Conservation (phyloP, 2,888 invertebrate species). For the Parapristionchus giblindavisi region DNA sequence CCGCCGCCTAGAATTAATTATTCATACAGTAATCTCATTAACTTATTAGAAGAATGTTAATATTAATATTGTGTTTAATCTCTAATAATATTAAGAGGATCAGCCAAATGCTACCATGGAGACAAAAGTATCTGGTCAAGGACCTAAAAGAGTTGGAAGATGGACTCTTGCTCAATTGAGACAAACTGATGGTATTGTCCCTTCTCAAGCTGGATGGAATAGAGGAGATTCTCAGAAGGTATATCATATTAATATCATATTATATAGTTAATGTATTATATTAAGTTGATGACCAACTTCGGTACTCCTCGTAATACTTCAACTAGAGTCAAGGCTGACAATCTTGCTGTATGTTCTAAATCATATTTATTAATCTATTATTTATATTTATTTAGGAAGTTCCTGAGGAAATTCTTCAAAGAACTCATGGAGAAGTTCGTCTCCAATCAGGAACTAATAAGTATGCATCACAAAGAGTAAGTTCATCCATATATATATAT, state of each 20-base stretch:
- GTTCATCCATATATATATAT: constrained; percentile 4
- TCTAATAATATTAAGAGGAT: constrained; percentile 45
- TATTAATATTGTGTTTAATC: background rate
- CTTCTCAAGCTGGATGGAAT: constrained; percentile 70
- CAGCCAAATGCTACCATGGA: constrained; percentile 69
- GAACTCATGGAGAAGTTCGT: constrained; percentile 68
- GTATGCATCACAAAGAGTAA: constrained; percentile 51
- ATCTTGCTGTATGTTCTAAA: constrained; percentile 54
- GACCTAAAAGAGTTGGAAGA: constrained; percentile 65
- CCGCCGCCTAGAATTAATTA: constrained; percentile 4
- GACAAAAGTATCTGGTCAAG: constrained; percentile 67
- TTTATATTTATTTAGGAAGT: constrained; percentile 56
- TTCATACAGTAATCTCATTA: too few relatives aligned
- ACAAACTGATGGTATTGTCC: constrained; percentile 70
- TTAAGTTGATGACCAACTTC: constrained; percentile 69
- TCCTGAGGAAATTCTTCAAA: constrained; percentile 67
- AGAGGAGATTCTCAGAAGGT: constrained; percentile 70
- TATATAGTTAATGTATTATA: background rate
- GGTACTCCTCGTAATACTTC: constrained; percentile 69
- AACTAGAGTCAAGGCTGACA: constrained; percentile 64
- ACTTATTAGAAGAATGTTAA: background rate
- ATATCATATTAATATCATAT: background rate
- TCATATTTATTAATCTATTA: background rate
- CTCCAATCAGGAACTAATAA: constrained; percentile 69
- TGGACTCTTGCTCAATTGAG: constrained; percentile 70